These are phyloP conservation scores for Rattus rattus DNA, from an alignment of 2,113 vertebrate genomes.

Conservation along the genomic window DNA sequence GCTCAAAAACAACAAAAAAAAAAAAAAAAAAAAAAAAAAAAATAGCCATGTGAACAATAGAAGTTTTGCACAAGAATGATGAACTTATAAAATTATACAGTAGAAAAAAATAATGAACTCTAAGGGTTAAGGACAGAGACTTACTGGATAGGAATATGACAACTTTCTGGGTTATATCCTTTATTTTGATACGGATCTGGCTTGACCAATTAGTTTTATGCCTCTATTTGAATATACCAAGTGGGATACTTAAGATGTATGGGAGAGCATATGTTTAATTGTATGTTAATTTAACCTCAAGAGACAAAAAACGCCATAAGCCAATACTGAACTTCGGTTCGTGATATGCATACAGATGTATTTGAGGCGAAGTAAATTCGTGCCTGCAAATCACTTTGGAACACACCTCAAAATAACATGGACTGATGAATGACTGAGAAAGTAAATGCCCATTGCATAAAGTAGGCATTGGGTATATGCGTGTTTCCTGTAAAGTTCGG, in stretches of 20 bases:
- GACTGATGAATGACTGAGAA: background rate
- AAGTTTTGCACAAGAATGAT: slow-evolving; percentile 33
- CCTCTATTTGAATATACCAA: slow-evolving; percentile 35
- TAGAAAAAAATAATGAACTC: background rate
- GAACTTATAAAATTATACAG: background rate
- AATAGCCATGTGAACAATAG: background rate
- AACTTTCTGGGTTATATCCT: background rate
- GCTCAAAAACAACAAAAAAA: too few species aligned
- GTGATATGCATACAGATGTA: background rate
- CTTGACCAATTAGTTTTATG: slow-evolving; percentile 15
- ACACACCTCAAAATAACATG: background rate
- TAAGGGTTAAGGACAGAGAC: background rate
- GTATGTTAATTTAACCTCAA: slow-evolving; percentile 39
- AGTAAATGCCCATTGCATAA: background rate
- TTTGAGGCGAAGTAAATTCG: background rate
- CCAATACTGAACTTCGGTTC: slow-evolving; percentile 21
- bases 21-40: too few species aligned
- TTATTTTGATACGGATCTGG: background rate
- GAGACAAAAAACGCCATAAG: background rate
- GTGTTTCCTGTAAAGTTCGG: slow-evolving; percentile 29
- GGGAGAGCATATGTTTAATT: background rate
- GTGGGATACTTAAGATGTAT: background rate
- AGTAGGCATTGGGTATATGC: background rate
- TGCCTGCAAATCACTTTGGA: background rate
- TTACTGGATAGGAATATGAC: background rate